Percentiles rank a stretch among this genome's conserved stretches.
Conservation (phyloP, 37 sponge, comb jelly and placozoan species). For the Ephydatia muelleri region DNA sequence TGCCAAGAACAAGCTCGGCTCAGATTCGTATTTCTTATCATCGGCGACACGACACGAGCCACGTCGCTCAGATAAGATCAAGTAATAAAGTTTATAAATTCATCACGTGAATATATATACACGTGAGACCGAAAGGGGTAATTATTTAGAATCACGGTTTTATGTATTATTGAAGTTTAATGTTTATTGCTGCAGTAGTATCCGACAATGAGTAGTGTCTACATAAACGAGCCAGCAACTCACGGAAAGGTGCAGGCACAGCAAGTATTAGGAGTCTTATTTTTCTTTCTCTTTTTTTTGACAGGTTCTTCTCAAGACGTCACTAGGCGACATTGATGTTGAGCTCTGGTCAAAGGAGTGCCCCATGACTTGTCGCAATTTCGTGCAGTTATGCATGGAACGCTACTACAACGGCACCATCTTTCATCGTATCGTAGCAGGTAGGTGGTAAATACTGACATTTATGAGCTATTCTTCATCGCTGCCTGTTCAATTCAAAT, state of each 20-base stretch:
- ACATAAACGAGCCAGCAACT: slow-evolving; percentile 95
- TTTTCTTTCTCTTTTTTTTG: neutral
- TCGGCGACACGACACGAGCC: neutral
- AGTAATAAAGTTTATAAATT: neutral
- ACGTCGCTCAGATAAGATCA: neutral
- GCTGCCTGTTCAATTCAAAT: neutral
- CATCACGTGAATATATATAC: neutral
- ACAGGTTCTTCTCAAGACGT: slow-evolving; percentile 84
- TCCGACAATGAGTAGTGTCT: slow-evolving; percentile 93
- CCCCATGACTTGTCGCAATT: slow-evolving; percentile 97
- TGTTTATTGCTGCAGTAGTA: no score
- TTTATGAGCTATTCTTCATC: neutral
- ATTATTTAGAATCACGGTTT: neutral
- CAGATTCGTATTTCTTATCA: neutral
- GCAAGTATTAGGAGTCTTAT: neutral
- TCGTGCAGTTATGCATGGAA: slow-evolving; percentile 96
- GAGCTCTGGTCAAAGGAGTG: slow-evolving; percentile 98
- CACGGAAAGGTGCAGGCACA: slow-evolving; percentile 82
- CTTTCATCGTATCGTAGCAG: slow-evolving; percentile 87
- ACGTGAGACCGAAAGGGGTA: neutral
- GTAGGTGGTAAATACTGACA: slow-evolving; percentile 16
- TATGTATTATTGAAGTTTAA: neutral
- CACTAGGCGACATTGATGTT: slow-evolving; percentile 91
- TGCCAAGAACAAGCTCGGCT: slow-evolving; percentile 1
- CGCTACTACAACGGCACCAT: slow-evolving; percentile 91